These are phyloP conservation scores for Zophobas atratus DNA, from an alignment of 1,140 invertebrate genomes.

Conservation along the genomic window DNA sequence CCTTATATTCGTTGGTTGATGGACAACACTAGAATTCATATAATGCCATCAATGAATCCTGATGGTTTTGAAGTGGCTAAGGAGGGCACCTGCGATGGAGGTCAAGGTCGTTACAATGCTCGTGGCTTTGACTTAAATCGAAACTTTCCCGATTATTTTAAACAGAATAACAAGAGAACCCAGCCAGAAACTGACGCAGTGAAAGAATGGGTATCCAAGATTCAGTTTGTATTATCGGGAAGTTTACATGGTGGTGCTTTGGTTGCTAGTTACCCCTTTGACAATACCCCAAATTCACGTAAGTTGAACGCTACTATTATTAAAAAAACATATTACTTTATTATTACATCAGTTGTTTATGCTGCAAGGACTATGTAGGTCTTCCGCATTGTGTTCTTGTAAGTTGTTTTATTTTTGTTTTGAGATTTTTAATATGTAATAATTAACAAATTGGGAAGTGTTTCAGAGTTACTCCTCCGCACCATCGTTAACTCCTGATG, in stretches of 20 bases:
- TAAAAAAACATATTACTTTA: constrained; percentile 23
- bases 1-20: constrained; percentile 88
- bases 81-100: constrained; percentile 90
- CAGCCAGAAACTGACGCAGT: constrained; percentile 96
- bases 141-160: constrained; percentile 95
- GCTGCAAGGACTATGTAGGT: constrained; percentile 84
- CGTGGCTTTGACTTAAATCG: constrained; percentile 91
- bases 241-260: constrained; percentile 93
- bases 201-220: constrained; percentile 93
- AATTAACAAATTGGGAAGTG: constrained; percentile 70
- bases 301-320: constrained; percentile 71
- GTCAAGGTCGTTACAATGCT: constrained; percentile 90
- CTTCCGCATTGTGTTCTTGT: constrained; percentile 86
- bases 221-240: constrained; percentile 92
- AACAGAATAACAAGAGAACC: constrained; percentile 86
- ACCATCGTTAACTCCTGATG: constrained; percentile 91
- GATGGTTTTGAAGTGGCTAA: constrained; percentile 91
- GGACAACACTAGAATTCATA: constrained; percentile 92
- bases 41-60: constrained; percentile 94
- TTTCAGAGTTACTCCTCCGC: constrained; percentile 84
- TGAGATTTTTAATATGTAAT: neutral
- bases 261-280: constrained; percentile 93
- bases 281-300: constrained; percentile 93
- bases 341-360: constrained; percentile 55
- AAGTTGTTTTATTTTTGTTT: constrained; percentile 66